These are phyloP conservation scores for Toxostoma redivivum DNA, from an alignment of 2,113 vertebrate genomes.

Conservation along the genomic window DNA sequence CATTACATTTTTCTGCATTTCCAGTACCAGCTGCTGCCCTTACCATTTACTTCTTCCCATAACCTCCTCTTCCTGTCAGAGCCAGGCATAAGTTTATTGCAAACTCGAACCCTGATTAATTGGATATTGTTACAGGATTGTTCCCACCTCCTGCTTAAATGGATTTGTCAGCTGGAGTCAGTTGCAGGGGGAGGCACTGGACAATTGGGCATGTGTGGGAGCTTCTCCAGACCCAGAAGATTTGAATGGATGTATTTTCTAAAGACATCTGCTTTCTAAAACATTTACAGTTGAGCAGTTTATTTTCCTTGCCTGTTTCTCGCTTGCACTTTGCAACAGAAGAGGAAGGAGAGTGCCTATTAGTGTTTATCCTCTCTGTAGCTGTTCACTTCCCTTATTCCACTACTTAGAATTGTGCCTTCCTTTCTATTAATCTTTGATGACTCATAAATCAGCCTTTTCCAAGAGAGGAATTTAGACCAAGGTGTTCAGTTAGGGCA, in stretches of 20 bases:
- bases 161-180: neutral
- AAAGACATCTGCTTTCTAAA: neutral
- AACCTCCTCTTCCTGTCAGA: neutral
- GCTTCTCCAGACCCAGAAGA: neutral
- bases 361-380: neutral
- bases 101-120: neutral
- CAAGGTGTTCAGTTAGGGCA: neutral
- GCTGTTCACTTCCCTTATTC: neutral
- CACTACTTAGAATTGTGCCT: neutral
- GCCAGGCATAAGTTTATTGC: neutral
- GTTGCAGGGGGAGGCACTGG: neutral
- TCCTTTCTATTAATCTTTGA: neutral
- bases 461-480: neutral
- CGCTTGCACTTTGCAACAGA: neutral
- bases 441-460: neutral
- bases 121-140: neutral
- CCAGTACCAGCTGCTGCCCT: neutral
- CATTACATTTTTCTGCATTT: neutral
- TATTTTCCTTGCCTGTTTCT: neutral
- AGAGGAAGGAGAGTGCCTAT: neutral
- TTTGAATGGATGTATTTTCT: neutral
- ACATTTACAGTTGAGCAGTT: neutral
- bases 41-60: neutral
- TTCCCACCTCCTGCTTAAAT: neutral
- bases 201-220: neutral